These are phyloP conservation scores for Nipponacmea schrenckii DNA, from an alignment of 2,888 invertebrate genomes.

Conservation along the genomic window DNA sequence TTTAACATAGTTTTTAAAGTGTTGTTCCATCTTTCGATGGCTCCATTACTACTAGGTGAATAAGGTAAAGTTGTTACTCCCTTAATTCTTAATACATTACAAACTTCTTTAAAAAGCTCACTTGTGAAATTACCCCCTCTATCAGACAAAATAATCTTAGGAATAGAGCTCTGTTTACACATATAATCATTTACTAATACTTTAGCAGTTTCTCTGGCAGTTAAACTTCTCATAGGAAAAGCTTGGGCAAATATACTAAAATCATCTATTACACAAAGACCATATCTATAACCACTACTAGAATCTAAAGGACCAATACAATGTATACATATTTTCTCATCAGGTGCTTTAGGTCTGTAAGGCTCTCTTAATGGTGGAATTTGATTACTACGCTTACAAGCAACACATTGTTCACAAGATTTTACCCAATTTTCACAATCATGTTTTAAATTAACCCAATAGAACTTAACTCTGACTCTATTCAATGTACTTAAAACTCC, in stretches of 20 bases:
- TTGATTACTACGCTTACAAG: not conserved
- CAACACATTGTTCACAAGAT: not conserved
- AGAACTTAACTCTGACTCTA: not conserved
- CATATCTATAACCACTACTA: no score
- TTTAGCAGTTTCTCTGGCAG: no score
- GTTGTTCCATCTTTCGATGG: not conserved
- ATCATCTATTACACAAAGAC: no score
- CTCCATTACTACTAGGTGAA: not conserved
- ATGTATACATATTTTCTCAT: conserved; percentile 5
- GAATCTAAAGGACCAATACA: no score
- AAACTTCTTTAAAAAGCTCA: not conserved
- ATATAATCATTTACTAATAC: not conserved
- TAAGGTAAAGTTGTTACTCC: not conserved
- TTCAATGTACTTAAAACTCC: not conserved
- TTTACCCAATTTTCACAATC: not conserved
- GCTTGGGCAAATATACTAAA: no score
- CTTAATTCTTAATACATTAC: no score
- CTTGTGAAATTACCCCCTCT: not conserved
- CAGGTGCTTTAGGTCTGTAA: not conserved
- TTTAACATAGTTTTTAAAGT: not conserved
- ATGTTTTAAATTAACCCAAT: not conserved
- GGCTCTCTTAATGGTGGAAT: not conserved
- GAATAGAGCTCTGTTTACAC: not conserved
- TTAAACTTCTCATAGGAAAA: no score
- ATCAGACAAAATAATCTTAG: not conserved